Conservation (phyloP, 2,797 vertebrate species). For the Falco berigora region DNA sequence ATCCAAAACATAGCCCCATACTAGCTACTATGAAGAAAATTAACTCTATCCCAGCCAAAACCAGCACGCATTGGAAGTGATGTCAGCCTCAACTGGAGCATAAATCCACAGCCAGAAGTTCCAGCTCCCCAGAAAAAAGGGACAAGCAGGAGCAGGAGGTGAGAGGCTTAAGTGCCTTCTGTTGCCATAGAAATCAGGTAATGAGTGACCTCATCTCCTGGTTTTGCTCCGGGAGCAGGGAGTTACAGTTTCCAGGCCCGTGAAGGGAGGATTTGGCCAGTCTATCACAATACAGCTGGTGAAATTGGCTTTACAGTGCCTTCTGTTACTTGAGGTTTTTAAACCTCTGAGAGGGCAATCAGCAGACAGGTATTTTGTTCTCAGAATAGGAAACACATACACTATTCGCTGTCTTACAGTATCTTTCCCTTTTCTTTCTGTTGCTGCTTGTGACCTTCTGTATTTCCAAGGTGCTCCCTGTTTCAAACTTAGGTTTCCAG, state of each 20-base stretch:
- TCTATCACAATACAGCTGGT: background rate
- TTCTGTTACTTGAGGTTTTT: background rate
- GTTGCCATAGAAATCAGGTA: constrained; percentile 34
- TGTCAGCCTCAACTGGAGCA: background rate
- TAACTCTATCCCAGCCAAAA: background rate
- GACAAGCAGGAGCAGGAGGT: background rate
- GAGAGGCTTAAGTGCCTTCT: background rate
- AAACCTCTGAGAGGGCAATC: background rate
- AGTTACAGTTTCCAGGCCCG: background rate
- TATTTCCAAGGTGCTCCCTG: background rate
- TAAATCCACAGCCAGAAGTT: background rate
- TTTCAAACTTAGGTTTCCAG: constrained; percentile 18
- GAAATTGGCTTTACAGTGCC: background rate
- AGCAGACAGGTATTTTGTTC: background rate
- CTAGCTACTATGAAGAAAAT: background rate
- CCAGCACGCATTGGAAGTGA: background rate
- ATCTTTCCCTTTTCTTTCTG: background rate
- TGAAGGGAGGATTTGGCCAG: background rate
- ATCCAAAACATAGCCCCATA: background rate
- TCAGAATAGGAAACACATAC: background rate
- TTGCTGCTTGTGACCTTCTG: background rate
- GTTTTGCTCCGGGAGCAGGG: background rate
- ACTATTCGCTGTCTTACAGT: background rate
- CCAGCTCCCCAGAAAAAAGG: background rate
- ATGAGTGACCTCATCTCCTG: background rate